These are phyloP conservation scores for Chionodraco myersi DNA, from an alignment of 2,113 vertebrate genomes.

Conservation along the genomic window DNA sequence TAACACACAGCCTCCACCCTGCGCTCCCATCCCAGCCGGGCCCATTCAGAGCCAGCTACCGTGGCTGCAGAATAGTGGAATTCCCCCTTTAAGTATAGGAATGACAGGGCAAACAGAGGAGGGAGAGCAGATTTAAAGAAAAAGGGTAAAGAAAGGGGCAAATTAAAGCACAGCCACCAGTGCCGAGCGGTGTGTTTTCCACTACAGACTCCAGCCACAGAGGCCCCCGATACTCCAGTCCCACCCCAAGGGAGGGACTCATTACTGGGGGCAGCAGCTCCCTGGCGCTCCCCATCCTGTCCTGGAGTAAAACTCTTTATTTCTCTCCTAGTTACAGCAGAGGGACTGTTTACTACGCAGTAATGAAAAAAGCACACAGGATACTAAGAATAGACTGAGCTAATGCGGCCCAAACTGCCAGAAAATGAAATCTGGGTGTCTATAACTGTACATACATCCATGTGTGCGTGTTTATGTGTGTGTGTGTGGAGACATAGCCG, in stretches of 20 bases:
- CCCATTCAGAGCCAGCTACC: conserved; percentile 67
- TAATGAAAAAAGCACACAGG: conserved; percentile 62
- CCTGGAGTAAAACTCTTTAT: conserved; percentile 56
- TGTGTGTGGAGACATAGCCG: conserved; percentile 34
- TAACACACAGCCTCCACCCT: conserved; percentile 46
- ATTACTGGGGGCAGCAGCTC: conserved; percentile 53
- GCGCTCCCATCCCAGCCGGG: conserved; percentile 34
- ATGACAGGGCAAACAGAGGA: conserved; percentile 82
- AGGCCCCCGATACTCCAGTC: conserved; percentile 32
- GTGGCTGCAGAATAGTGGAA: conserved; percentile 63
- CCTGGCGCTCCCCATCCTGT: conserved; percentile 44
- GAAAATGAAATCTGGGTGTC: conserved; percentile 53
- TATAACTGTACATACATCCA: conserved; percentile 26
- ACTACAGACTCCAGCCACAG: conserved; percentile 19
- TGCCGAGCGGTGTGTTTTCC: conserved; percentile 26
- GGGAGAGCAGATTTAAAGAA: conserved; percentile 49
- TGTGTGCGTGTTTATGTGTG: conserved; percentile 33
- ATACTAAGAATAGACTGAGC: conserved; percentile 64
- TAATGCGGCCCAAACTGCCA: conserved; percentile 47
- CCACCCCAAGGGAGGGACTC: conserved; percentile 46
- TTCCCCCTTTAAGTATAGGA: conserved; percentile 71
- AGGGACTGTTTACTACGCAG: conserved; percentile 58
- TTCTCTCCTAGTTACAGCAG: conserved; percentile 51
- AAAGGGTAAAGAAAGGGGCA: conserved; percentile 23
- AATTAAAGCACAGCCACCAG: conserved; percentile 22